Evolutionary conservation across 2,888 invertebrate genomes (phyloP).

Genomic region (Acleris laterana): DNA sequence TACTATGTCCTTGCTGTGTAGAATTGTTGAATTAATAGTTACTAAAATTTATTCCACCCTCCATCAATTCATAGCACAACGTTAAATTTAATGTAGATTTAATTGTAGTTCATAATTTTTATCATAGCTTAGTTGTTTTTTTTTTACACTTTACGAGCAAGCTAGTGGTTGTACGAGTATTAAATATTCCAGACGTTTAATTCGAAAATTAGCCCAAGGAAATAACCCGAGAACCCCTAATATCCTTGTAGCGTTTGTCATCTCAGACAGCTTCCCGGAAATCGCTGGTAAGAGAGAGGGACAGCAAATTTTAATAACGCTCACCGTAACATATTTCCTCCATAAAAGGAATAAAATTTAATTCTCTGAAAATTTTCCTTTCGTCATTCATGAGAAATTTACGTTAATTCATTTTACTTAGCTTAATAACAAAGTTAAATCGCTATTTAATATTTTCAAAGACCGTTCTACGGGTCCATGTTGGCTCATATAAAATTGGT

Average conservation of each 20-base stretch:
- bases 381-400: background rate
- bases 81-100: too few species aligned
- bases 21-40: too few species aligned
- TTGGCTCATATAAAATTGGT: too few species aligned
- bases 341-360: conserved; percentile 9
- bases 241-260: conserved; percentile 22
- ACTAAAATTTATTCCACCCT: too few species aligned
- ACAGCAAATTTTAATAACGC: conserved; percentile 30
- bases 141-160: background rate
- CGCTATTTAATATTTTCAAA: background rate
- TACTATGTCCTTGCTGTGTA: too few species aligned
- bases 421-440: too few species aligned
- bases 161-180: background rate
- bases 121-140: too few species aligned
- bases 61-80: too few species aligned
- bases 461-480: too few species aligned
- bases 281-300: conserved; percentile 19
- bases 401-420: background rate
- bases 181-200: background rate
- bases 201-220: conserved; percentile 15
- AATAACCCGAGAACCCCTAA: conserved; percentile 23
- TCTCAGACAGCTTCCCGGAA: conserved; percentile 24
- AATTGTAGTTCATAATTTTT: too few species aligned
- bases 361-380: background rate
- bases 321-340: conserved; percentile 7